These are phyloP conservation scores for Epinotia demarniana DNA, from an alignment of 2,888 invertebrate genomes.

Conservation along the genomic window DNA sequence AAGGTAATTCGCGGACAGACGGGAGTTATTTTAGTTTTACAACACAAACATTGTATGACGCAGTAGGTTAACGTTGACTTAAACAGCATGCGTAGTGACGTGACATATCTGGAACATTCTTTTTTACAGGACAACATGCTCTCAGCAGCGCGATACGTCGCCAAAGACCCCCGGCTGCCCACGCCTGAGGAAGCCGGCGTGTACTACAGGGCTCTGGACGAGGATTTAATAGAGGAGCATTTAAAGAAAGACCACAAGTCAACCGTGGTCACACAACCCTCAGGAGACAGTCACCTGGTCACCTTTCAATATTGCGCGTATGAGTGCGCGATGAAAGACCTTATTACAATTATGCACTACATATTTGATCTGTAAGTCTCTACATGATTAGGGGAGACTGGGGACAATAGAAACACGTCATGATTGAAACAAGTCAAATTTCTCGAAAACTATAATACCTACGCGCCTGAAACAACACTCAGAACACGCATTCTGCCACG, in stretches of 20 bases:
- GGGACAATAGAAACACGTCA: no score
- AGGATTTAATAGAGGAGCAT: constrained; percentile 22
- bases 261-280: neutral
- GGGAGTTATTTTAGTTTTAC: no score
- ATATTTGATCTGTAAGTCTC: constrained; percentile 76
- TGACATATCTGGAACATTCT: neutral
- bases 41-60: neutral
- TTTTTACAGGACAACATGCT: constrained; percentile 74
- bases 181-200: constrained; percentile 65
- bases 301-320: constrained; percentile 61
- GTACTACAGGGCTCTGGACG: constrained; percentile 58
- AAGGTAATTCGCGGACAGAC: neutral
- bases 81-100: neutral
- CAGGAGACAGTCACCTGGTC: constrained; percentile 52
- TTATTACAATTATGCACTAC: constrained; percentile 75
- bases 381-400: no score
- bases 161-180: constrained; percentile 58
- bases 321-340: constrained; percentile 67
- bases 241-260: neutral
- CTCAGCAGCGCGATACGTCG: constrained; percentile 64
- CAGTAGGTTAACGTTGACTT: neutral
- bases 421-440: no score
- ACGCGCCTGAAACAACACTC: no score
- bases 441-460: no score
- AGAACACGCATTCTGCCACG: no score